Evolutionary conservation across 2,797 vertebrate species (phyloP).

Genomic region (Hippocampus kuda): DNA sequence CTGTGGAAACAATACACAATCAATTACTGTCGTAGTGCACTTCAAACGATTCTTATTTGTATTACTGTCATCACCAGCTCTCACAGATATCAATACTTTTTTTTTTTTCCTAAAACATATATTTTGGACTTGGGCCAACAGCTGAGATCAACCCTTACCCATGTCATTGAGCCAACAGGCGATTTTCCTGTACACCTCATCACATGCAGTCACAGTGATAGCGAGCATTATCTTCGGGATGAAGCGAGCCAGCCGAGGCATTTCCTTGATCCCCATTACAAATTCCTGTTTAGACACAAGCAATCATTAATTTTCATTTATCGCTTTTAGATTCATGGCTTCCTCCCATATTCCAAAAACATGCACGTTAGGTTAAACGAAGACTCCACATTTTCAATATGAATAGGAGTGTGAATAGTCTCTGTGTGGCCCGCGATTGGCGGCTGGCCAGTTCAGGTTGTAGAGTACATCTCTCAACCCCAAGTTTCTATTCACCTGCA

Average conservation of each 20-base stretch:
- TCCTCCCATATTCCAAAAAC: not conserved
- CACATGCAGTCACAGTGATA: slow-evolving; percentile 85
- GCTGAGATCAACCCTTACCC: slow-evolving; percentile 65
- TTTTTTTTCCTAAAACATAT: not conserved
- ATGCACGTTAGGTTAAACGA: not conserved
- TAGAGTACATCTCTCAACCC: too few relatives aligned
- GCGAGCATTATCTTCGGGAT: slow-evolving; percentile 92
- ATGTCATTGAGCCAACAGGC: slow-evolving; percentile 96
- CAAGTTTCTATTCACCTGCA: not conserved
- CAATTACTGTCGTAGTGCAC: not conserved
- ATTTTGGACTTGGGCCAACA: not conserved
- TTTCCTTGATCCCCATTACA: slow-evolving; percentile 86
- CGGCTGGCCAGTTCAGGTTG: not conserved
- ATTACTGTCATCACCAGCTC: not conserved
- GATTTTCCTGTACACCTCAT: slow-evolving; percentile 94
- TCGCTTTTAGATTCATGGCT: not conserved
- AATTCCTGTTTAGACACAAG: slow-evolving; percentile 75
- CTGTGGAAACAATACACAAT: slow-evolving; percentile 50
- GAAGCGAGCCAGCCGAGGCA: slow-evolving; percentile 82
- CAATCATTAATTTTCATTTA: not conserved
- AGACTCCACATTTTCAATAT: not conserved
- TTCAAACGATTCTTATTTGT: not conserved
- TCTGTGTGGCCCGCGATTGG: not conserved
- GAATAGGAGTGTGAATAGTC: not conserved
- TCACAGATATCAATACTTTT: not conserved